Conservation (phyloP, 2,113 vertebrate genomes). For the Notothenia rossii region DNA sequence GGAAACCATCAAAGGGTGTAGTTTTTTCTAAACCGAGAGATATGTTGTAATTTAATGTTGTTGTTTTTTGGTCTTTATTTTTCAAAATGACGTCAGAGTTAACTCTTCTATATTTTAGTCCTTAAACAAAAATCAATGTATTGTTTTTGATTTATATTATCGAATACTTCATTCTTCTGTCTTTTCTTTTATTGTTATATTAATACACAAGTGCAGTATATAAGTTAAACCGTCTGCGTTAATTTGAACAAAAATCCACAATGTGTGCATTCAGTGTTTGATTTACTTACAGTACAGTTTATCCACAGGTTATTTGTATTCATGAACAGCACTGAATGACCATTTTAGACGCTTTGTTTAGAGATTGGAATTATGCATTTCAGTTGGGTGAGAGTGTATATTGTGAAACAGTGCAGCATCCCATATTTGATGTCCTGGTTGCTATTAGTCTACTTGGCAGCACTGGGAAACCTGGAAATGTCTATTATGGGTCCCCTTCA, state of each 20-base stretch:
- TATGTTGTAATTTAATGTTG: constrained; percentile 35
- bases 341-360: neutral
- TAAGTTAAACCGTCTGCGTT: constrained; percentile 33
- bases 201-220: constrained; percentile 44
- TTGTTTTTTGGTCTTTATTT: constrained; percentile 72
- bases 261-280: constrained; percentile 29
- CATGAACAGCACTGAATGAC: constrained; percentile 7
- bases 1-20: constrained; percentile 46
- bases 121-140: constrained; percentile 60
- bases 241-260: constrained; percentile 25
- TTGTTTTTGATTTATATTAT: constrained; percentile 53
- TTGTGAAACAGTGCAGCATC: neutral
- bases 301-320: neutral
- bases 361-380: constrained; percentile 13
- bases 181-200: constrained; percentile 41
- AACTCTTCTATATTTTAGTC: constrained; percentile 71
- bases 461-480: no score
- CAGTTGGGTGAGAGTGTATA: neutral
- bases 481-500: no score
- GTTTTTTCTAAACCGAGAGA: constrained; percentile 53
- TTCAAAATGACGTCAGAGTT: constrained; percentile 64
- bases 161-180: constrained; percentile 6
- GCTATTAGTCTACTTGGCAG: neutral
- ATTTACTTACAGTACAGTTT: neutral
- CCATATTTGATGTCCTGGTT: constrained; percentile 1